phyloP scores from a whole-genome alignment of 2,113 vertebrate genomes.

The Pelusios castaneus region DNA sequence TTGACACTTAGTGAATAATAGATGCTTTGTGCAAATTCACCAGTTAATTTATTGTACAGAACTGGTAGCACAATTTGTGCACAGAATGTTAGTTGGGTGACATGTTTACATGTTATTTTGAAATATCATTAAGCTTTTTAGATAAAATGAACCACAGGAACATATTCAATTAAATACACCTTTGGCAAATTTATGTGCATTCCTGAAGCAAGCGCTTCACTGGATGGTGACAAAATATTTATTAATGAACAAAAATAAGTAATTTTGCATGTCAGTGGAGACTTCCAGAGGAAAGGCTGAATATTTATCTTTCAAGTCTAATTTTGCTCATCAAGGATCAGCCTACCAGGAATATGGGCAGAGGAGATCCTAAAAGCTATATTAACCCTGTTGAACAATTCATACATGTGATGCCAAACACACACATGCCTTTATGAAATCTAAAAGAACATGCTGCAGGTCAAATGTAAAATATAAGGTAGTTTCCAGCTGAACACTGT shows the following conservation, averaged over 20 bases:
- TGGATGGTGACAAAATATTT: fast-evolving
- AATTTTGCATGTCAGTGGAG: fast-evolving
- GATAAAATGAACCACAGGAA: neutral
- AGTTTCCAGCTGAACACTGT: neutral
- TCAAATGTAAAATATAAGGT: neutral
- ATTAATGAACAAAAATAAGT: fast-evolving
- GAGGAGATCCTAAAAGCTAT: neutral
- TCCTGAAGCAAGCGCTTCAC: neutral
- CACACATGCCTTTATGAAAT: neutral
- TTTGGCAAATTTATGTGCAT: neutral
- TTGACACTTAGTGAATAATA: constrained; percentile 29
- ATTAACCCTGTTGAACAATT: neutral
- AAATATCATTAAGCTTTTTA: neutral
- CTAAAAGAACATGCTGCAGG: neutral
- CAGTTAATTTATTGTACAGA: neutral
- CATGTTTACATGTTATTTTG: neutral
- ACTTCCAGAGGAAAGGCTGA: fast-evolving
- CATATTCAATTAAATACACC: fast-evolving
- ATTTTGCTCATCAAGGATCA: neutral
- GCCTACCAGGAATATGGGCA: neutral
- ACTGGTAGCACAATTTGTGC: neutral
- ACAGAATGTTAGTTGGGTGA: neutral
- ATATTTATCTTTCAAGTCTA: neutral
- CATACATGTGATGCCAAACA: constrained; percentile 12
- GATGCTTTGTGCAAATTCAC: constrained; percentile 32